These are phyloP conservation scores for Rhinichthys klamathensis DNA, from an alignment of 2,113 vertebrate genomes.

Conservation along the genomic window DNA sequence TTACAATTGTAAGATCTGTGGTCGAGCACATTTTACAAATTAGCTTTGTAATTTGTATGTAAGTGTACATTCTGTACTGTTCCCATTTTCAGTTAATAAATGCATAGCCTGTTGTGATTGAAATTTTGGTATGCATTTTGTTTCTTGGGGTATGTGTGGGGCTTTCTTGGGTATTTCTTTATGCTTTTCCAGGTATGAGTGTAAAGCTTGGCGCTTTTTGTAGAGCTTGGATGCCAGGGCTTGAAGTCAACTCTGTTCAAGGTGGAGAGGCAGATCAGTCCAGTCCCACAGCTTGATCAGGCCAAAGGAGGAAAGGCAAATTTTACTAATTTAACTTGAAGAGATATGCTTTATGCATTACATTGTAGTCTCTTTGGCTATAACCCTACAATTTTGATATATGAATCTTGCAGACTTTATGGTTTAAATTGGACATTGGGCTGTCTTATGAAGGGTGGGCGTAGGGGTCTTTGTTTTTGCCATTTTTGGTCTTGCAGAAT, in stretches of 20 bases:
- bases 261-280: conserved; percentile 80
- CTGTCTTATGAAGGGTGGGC: conserved; percentile 65
- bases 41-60: conserved; percentile 50
- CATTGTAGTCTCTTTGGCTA: conserved; percentile 3
- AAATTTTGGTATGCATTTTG: conserved; percentile 80
- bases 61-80: conserved; percentile 76
- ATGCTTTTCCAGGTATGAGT: conserved; percentile 81
- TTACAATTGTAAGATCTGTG: conserved; percentile 23
- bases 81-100: conserved; percentile 78
- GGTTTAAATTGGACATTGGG: conserved; percentile 62
- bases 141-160: conserved; percentile 69
- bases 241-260: conserved; percentile 75
- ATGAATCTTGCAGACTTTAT: conserved; percentile 25
- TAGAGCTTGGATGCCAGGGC: conserved; percentile 74
- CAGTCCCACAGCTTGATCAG: conserved; percentile 68
- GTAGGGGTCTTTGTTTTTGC: conserved; percentile 65
- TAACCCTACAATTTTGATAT: not conserved
- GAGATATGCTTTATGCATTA: conserved; percentile 42
- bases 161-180: conserved; percentile 76
- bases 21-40: conserved; percentile 17
- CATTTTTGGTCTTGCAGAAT: conserved; percentile 76
- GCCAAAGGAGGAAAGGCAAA: conserved; percentile 59
- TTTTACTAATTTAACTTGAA: conserved; percentile 36
- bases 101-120: conserved; percentile 78
- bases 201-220: conserved; percentile 74